Evolutionary conservation across 2,797 vertebrate genomes (phyloP), one percentile per base, ranked within the genome.

Genomic region (Hypotaenidia okinawae): DNA sequence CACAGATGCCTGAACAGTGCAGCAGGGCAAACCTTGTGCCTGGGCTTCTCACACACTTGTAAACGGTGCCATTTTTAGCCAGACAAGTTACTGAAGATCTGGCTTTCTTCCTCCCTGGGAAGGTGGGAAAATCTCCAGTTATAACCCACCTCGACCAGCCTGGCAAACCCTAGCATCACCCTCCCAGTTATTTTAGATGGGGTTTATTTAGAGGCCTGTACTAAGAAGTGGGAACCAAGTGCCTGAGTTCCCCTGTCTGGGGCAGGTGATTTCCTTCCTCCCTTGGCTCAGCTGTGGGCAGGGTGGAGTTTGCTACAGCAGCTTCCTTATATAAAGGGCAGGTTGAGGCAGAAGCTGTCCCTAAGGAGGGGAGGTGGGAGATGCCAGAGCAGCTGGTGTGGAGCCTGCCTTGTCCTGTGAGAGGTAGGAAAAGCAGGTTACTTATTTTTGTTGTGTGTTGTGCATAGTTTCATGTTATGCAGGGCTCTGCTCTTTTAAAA

Each of bases 201-300:
- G 35, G 10, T 79, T 94, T 84, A 45, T 81, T 86, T 82, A 84
- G 43, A 84, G 55, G 15, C 28, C 61, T 39, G 19, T 22, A 22
- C 62, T 69, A 37, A 57, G 83, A 47, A 52, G 17, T 39, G 17
- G 7, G 24, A 61, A 19, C 1, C 2, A 3, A 2, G 1, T 3
- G 19, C 11, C n/a, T 24, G 45, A n/a, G 22, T 35, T 9, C 33
- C 37, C 47, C 0, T 0, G 11, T 33, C 23, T 51, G 87, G 59
- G 91, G 59, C 41, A 81, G 66, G 37, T 22, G 58, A 81, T 73
- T 88, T 63, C 61, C 47, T 62, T 88, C 43, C 57, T 92, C 77
- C 35, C 39, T 93, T 9, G 2, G 63, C 70, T 70, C 84, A 95
- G 84, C 74, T 92, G 55, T 81, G 92, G 77, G 64, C 89, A 95